phyloP scores from a whole-genome alignment of 2,113 vertebrate species.

The Corythoichthys intestinalis region DNA sequence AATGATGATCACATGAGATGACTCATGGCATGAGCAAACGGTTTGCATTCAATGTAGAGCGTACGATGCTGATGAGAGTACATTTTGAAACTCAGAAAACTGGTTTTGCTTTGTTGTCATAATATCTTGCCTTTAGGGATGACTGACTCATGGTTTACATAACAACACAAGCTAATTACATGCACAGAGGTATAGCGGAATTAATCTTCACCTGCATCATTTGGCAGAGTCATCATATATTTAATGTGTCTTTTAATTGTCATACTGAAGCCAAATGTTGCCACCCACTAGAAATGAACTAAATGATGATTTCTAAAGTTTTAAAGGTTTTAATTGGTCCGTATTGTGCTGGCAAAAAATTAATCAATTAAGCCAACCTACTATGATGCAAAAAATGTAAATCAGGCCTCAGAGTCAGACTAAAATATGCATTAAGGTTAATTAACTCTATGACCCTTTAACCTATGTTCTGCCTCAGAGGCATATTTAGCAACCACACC shows the following conservation, averaged over 20 bases:
- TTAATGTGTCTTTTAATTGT: slow-evolving; percentile 27
- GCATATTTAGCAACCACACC: slow-evolving; percentile 3
- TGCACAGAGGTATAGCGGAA: slow-evolving; percentile 20
- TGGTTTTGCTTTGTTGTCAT: slow-evolving; percentile 50
- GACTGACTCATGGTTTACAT: slow-evolving; percentile 38
- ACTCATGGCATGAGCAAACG: slow-evolving; percentile 11
- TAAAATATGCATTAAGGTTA: slow-evolving; percentile 1
- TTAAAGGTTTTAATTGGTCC: neutral
- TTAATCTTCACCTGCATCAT: slow-evolving; percentile 23
- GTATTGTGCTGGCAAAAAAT: slow-evolving; percentile 1
- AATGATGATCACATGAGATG: neutral
- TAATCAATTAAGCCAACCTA: neutral
- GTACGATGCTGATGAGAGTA: slow-evolving; percentile 28
- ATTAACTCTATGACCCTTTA: neutral
- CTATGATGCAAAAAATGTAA: neutral
- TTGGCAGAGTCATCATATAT: slow-evolving; percentile 36
- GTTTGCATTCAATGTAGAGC: slow-evolving; percentile 2
- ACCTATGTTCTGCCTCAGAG: neutral
- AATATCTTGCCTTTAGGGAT: slow-evolving; percentile 44
- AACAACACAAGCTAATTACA: slow-evolving; percentile 19
- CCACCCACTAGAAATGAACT: slow-evolving; percentile 12
- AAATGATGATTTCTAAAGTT: slow-evolving; percentile 9
- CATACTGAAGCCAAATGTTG: neutral
- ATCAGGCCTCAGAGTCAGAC: neutral
- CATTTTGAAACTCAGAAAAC: slow-evolving; percentile 30